Base-by-base conservation (phyloP, 1,140 invertebrate species). In the Triops cancriformis region DNA sequence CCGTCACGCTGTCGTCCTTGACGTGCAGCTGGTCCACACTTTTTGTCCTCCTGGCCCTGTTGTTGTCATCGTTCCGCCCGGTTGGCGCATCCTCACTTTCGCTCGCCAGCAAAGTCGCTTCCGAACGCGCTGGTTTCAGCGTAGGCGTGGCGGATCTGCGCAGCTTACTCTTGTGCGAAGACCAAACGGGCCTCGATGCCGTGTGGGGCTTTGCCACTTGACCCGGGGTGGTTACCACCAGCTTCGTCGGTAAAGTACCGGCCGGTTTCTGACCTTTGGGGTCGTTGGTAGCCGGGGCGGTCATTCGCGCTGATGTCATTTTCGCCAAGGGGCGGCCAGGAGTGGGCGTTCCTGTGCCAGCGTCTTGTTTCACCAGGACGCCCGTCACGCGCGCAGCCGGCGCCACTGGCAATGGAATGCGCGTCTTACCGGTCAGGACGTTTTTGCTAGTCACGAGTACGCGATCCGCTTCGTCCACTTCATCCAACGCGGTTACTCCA, bases 311-410 rank as follows among this genome's bases (percentile, higher is more conserved):
- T 64, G 51, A 64, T 64, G 51, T 64, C 51, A 64, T 64, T 64
- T 64, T 64, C 51, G 51, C 51, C 14, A 64, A 64, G 5, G 10
- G 51, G 51, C 18, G 51, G 14, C 5, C 51, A 64, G 51, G 10
- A 23, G 23, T 64, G 51, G 51, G 18, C 51, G 51, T n/a, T 14
- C 18, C 14, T 5, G 51, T 23, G 14, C 51, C 51, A 64, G 51
- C 51, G 51, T 64, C 51, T 64, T 64, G 51, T 9, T 64, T 64
- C 23, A 64, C 51, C 14, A 64, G 51, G 51, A 64, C 51, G 51
- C 51, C 51, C 51, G 51, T 64, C 51, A 64, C 51, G 51, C 51
- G 51, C 18, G 51, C 51, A 64, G 51, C 51, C 14, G 51, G 51
- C n/a, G 7, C 7, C 31, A 64, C 14, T 2, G 51, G 51, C 6